Conservation (phyloP, 1,140 invertebrate species). For the Eciton burchellii region DNA sequence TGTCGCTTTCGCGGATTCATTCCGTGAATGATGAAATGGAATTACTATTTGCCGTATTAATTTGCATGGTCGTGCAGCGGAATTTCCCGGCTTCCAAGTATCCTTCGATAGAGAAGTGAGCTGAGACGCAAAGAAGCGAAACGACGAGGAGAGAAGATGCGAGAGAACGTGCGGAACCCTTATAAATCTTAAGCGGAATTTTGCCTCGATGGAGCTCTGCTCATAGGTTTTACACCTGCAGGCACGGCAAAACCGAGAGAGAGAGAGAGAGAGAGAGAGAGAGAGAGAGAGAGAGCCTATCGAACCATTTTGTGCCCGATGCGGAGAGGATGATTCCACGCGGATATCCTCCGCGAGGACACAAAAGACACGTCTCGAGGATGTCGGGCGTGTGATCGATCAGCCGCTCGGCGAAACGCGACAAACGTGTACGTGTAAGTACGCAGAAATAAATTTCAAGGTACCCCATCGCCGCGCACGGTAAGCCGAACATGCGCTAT, state of each 20-base stretch:
- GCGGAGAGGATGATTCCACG: conserved; percentile 42
- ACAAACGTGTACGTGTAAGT: conserved; percentile 18
- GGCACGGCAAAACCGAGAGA: conserved; percentile 26
- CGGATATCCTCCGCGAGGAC: conserved; percentile 22
- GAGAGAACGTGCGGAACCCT: conserved; percentile 61
- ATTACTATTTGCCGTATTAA: conserved; percentile 81
- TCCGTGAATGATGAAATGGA: conserved; percentile 72
- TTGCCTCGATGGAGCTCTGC: conserved; percentile 75
- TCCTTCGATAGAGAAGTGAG: background rate
- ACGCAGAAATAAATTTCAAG: conserved; percentile 42
- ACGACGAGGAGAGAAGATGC: conserved; percentile 16
- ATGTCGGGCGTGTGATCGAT: conserved; percentile 63
- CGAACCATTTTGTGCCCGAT: conserved; percentile 21
- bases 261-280: too few species aligned
- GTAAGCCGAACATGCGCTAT: conserved; percentile 22
- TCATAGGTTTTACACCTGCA: conserved; percentile 76
- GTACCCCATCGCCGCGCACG: background rate
- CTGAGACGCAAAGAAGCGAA: background rate
- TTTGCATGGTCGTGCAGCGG: conserved; percentile 71
- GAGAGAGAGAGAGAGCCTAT: conserved; percentile 20
- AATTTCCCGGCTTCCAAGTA: background rate
- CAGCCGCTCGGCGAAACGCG: conserved; percentile 29
- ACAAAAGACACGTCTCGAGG: conserved; percentile 47
- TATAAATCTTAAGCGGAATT: conserved; percentile 78
- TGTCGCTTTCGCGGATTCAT: conserved; percentile 75